Evolutionary conservation across 2,113 vertebrate genomes (phyloP), one percentile per base, ranked within the genome.

Genomic region (Onychostoma macrolepis): DNA sequence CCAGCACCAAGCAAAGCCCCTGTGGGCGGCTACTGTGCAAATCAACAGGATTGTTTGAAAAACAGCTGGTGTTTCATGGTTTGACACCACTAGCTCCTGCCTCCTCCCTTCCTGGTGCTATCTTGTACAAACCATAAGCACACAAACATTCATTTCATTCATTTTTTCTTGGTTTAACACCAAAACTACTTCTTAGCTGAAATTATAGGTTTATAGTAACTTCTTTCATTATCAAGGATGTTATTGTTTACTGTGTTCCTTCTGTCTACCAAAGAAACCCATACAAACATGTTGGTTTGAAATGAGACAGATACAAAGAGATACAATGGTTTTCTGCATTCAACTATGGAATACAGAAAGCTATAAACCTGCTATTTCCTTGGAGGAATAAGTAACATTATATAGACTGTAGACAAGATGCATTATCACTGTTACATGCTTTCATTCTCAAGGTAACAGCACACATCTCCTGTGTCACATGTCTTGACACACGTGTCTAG

Each of bases 31-130:
- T 67, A 67, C 88, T 89, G 53, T 80, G 63, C 45, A 87, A 87
- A 85, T 89, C 82, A 87, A 76, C 79, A 83, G 80, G 50, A 89
- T 80, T 84, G 84, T 84, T 83, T 75, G 56, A 76, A 50, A 84
- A 80, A 63, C 81, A 89, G 85, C 61, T 76, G 74, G 45, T 33
- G 53, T 33, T 88, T 72, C 69, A 82, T 33, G 43, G 63, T 80
- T 36, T 86, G 85, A 38, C 33, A 36, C 48, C 65, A 50, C 26
- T 19, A 53, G 58, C 26, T 84, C 30, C 43, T 53, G 8, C 45
- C 19, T 50, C 45, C 67, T 56, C 82, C 67, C 28, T 36, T 82
- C 10, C 30, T 26, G 33, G 15, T 33, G 38, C 7, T 67, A 24
- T 71, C 63, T 45, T 72, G 17, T 21, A 48, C 26, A 30, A 48